These are phyloP conservation scores for Epinephelus cyanopodus DNA, from an alignment of 2,113 vertebrate genomes.

Conservation along the genomic window DNA sequence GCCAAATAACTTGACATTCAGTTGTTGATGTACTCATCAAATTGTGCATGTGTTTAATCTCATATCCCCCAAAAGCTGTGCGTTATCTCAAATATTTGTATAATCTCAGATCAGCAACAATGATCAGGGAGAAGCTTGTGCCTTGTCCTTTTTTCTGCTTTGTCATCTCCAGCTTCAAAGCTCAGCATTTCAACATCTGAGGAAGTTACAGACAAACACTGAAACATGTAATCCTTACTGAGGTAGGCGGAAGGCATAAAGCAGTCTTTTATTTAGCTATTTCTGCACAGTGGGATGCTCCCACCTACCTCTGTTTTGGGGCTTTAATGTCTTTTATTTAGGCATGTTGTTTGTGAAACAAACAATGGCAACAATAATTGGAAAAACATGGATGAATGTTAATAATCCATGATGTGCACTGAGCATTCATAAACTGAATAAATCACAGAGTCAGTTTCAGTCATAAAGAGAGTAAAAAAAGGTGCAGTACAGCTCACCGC, in stretches of 20 bases:
- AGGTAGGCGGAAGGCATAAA: constrained; percentile 31
- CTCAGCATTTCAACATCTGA: constrained; percentile 40
- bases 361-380: constrained; percentile 53
- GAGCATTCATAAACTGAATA: neutral
- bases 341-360: constrained; percentile 52
- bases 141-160: constrained; percentile 15
- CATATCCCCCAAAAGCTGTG: neutral
- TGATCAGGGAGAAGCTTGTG: neutral
- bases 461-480: neutral
- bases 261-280: constrained; percentile 51
- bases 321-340: constrained; percentile 38
- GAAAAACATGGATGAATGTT: constrained; percentile 10
- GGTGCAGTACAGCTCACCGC: neutral
- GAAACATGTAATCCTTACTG: constrained; percentile 4
- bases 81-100: neutral
- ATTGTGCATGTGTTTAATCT: constrained; percentile 40
- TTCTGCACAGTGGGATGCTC: constrained; percentile 39
- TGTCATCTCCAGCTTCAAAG: constrained; percentile 32
- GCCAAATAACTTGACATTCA: constrained; percentile 13
- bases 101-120: constrained; percentile 2
- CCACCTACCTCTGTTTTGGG: constrained; percentile 15
- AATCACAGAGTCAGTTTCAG: constrained; percentile 3
- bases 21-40: constrained; percentile 12
- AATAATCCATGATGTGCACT: neutral
- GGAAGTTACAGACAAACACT: constrained; percentile 18